Evolutionary conservation across 2,113 vertebrate genomes (phyloP).

Genomic region (Ceuthmochares aereus): DNA sequence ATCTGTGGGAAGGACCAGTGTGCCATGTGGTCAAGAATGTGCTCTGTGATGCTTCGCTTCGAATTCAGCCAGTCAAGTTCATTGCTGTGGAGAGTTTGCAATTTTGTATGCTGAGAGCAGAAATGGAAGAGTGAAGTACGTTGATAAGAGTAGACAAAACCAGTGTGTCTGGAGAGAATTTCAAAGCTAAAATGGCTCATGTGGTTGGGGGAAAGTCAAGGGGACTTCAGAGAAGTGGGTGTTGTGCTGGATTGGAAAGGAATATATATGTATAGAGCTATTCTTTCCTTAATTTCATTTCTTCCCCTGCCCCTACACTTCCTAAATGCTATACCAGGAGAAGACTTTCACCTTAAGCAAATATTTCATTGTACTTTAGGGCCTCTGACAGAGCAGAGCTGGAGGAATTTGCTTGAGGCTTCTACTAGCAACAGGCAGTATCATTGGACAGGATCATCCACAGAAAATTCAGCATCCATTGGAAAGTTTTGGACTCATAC

Average conservation of each 20-base stretch:
- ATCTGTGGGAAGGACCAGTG: neutral
- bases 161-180: neutral
- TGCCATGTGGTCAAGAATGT: fast-evolving
- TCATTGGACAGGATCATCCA: neutral
- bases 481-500: neutral
- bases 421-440: neutral
- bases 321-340: neutral
- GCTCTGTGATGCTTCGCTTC: neutral
- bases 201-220: neutral
- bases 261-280: neutral
- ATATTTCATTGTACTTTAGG: neutral
- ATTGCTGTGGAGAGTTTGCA: neutral
- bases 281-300: neutral
- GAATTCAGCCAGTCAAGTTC: neutral
- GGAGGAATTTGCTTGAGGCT: neutral
- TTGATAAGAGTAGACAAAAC: neutral
- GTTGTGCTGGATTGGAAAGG: neutral
- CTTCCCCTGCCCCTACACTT: neutral
- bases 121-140: neutral
- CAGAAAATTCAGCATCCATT: neutral
- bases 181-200: neutral
- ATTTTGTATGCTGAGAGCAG: neutral
- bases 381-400: neutral
- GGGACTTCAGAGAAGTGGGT: neutral
- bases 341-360: neutral